Evolutionary conservation across 2,888 invertebrate genomes (phyloP).

Genomic region (Pristionchus fissidentatus): DNA sequence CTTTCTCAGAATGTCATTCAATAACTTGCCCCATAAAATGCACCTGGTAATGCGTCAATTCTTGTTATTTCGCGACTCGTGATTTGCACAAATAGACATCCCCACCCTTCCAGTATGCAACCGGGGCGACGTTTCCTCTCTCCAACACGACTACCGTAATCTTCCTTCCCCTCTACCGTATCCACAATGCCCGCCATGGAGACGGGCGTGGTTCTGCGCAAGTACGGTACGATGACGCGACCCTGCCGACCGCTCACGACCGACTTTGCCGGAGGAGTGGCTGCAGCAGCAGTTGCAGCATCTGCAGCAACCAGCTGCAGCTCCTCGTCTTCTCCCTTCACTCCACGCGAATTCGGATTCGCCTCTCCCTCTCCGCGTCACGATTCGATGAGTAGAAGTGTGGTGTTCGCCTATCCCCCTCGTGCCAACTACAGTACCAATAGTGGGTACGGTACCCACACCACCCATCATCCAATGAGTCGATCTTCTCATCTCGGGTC

Average conservation of each 20-base stretch:
- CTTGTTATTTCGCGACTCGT: no score
- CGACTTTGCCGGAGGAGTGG: not conserved
- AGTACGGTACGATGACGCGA: conserved; percentile 51
- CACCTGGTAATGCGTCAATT: no score
- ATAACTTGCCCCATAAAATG: no score
- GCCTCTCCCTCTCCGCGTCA: conserved; percentile 33
- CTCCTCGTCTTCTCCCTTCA: not conserved
- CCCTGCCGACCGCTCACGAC: conserved; percentile 47
- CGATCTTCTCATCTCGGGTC: not conserved
- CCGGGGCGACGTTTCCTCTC: not conserved
- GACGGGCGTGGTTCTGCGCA: conserved; percentile 36
- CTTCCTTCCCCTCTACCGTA: not conserved
- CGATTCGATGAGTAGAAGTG: conserved; percentile 26
- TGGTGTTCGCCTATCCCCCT: conserved; percentile 37
- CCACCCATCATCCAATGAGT: no score
- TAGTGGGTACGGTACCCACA: not conserved
- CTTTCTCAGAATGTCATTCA: no score
- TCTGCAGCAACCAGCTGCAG: not conserved
- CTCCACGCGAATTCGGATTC: not conserved
- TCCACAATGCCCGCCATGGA: conserved; percentile 4
- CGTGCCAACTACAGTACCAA: not conserved
- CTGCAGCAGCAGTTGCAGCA: not conserved
- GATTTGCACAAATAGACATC: no score
- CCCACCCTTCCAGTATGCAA: not conserved
- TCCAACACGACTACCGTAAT: not conserved